Conservation (phyloP, 2,113 vertebrate genomes). For the Polyodon spathula region DNA sequence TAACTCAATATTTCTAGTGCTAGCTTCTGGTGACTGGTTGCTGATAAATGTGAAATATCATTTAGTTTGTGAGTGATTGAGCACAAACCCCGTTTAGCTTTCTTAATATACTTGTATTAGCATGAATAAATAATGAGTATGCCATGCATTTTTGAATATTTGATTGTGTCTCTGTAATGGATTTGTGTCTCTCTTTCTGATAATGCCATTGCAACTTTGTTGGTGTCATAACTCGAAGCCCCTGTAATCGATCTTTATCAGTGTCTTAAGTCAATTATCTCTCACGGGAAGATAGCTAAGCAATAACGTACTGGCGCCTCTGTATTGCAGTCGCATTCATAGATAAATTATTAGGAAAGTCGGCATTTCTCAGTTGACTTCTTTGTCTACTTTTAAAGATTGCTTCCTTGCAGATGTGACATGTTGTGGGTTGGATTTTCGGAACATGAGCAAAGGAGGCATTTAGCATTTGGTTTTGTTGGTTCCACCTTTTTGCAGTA, state of each 20-base stretch:
- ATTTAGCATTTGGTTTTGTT: too few relatives aligned
- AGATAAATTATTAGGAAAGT: background rate
- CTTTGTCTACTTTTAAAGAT: too few relatives aligned
- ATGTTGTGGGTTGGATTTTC: too few relatives aligned
- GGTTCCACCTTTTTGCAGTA: too few relatives aligned
- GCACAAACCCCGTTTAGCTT: conserved; percentile 88
- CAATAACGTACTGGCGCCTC: conserved; percentile 15
- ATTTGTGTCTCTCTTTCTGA: conserved; percentile 78
- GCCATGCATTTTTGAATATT: conserved; percentile 90
- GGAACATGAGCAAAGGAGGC: too few relatives aligned
- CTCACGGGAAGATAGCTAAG: conserved; percentile 40
- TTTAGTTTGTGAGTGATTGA: conserved; percentile 92
- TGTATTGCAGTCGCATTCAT: background rate
- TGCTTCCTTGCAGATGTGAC: too few relatives aligned
- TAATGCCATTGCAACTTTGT: conserved; percentile 77
- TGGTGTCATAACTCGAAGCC: conserved; percentile 73
- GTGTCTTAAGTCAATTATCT: conserved; percentile 77
- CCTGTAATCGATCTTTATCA: conserved; percentile 83
- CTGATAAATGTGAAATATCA: conserved; percentile 88
- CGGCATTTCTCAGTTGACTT: too few relatives aligned
- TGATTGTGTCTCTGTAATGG: conserved; percentile 91
- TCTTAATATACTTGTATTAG: conserved; percentile 98
- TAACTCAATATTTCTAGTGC: conserved; percentile 33
- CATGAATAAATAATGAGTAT: conserved; percentile 94
- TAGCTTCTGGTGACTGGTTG: conserved; percentile 54